A percentile compares a stretch with the other conserved stretches of the same genome.
phyloP scores from a whole-genome alignment of 2,888 invertebrate species.

The Drosophila niveifrons region DNA sequence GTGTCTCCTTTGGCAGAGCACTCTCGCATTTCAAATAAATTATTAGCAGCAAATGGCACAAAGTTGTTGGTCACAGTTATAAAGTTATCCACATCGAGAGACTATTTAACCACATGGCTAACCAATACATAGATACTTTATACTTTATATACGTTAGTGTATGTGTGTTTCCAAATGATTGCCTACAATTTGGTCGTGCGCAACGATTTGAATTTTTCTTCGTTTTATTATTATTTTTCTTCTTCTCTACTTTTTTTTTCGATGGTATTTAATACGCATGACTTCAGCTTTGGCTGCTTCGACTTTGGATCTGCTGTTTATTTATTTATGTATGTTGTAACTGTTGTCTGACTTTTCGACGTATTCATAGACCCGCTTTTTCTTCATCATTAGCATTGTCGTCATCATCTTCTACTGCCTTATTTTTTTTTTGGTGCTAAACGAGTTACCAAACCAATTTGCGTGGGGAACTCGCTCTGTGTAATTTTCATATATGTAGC shows the following conservation, averaged over 20 bases:
- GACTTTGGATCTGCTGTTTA: constrained; percentile 44
- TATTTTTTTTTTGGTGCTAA: constrained; percentile 34
- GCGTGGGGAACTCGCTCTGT: constrained; percentile 40
- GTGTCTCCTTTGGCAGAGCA: constrained; percentile 1
- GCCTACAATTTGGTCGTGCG: constrained; percentile 78
- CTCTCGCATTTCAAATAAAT: constrained; percentile 48
- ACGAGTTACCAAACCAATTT: constrained; percentile 46
- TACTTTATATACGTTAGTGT: constrained; percentile 21
- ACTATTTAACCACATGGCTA: constrained; percentile 24
- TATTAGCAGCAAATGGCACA: constrained; percentile 66
- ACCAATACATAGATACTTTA: constrained; percentile 27
- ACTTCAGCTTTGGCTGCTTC: constrained; percentile 66
- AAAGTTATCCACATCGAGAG: constrained; percentile 35
- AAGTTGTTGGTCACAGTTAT: constrained; percentile 40
- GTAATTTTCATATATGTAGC: constrained; percentile 29
- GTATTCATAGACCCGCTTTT: constrained; percentile 51
- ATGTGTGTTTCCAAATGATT: constrained; percentile 71
- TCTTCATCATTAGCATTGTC: background rate
- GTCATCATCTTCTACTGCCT: background rate
- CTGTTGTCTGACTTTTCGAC: constrained; percentile 56
- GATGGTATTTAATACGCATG: constrained; percentile 76
- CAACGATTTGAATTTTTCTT: constrained; percentile 65
- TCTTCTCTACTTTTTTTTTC: constrained; percentile 29
- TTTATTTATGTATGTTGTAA: constrained; percentile 71
- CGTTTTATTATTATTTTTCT: constrained; percentile 40